phyloP scores from a whole-genome alignment of 2,113 vertebrate species.

The Balaeniceps rex region DNA sequence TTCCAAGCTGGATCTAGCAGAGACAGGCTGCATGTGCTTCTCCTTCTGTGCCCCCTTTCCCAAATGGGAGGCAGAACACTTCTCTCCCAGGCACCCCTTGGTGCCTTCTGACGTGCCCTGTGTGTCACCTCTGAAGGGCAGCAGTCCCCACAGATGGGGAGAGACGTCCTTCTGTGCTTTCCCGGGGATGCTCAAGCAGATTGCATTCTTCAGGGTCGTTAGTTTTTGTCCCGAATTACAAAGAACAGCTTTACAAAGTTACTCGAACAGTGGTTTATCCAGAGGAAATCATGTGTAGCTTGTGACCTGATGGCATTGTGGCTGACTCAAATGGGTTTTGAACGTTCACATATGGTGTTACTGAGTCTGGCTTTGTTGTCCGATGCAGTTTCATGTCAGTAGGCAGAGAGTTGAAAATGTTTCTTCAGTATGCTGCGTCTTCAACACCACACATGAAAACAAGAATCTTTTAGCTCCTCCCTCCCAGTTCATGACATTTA shows the following conservation, averaged over 20 bases:
- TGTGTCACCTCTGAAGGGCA: neutral
- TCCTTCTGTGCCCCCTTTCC: neutral
- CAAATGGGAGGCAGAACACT: neutral
- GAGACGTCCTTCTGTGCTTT: neutral
- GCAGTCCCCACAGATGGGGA: neutral
- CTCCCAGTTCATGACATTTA: neutral
- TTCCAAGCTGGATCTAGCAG: neutral
- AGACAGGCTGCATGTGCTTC: neutral
- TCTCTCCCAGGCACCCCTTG: fast-evolving
- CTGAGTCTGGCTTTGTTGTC: neutral
- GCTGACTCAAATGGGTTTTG: neutral
- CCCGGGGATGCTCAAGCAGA: neutral
- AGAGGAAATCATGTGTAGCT: neutral
- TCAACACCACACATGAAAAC: neutral
- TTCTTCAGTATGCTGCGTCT: neutral
- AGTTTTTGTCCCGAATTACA: neutral
- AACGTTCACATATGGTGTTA: neutral
- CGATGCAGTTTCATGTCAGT: neutral
- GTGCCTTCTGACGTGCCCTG: neutral
- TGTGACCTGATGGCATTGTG: neutral
- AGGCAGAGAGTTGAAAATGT: neutral
- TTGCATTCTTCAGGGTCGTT: neutral
- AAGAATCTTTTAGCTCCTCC: neutral
- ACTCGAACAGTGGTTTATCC: neutral
- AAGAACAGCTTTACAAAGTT: neutral